Base-by-base conservation (phyloP, 2,797 vertebrate genomes). In the Triplophysa yarkandensis region DNA sequence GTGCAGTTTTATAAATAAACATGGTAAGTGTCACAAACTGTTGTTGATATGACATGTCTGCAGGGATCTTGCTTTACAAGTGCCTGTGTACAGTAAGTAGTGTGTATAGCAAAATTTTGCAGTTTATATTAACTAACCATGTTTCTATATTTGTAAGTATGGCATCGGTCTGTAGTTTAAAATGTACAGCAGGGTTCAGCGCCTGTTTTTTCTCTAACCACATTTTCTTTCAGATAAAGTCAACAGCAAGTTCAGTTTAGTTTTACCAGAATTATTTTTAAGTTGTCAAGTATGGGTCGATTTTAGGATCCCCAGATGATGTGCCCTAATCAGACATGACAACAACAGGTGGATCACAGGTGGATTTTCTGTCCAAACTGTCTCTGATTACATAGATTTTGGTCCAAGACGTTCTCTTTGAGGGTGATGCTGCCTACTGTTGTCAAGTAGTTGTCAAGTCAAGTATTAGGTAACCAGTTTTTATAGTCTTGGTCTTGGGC, bases 1-100 rank as follows among this genome's bases (percentile, higher is more conserved):
- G 32, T 23, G 41, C 28, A 39, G 57, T 60, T 75, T 68, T 75
- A 75, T 75, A 48, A 61, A 68, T 75, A 75, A 67, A 60, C 54
- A 61, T 68, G 17, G 43, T 58, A 60, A 36, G 21, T 21, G 66
- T 23, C n/a, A 43, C 0, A 13, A 66, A 10, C 19, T 0, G 4
- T 41, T 46, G 71, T 63, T 36, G 55, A 9, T 48, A 34, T 46
- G 27, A 66, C 36, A 58, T 66, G 10, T 66, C 63, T 66, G 50
- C 27, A 25, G 50, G 62, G 62, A 57, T 52, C 57, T 21, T 11
- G 36, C 36, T 57, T 66, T 36, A n/a, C 25, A 57, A 66, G 36
- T 44, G 25, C 55, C 48, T 32, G 71, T 65, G 63, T 65, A 55
- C 41, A 39, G 17, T 19, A 19, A 39, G 17, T 19, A 19, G 17